Evolutionary conservation across 1,140 invertebrate species (phyloP).

Genomic region (Odontomachus brunneus): DNA sequence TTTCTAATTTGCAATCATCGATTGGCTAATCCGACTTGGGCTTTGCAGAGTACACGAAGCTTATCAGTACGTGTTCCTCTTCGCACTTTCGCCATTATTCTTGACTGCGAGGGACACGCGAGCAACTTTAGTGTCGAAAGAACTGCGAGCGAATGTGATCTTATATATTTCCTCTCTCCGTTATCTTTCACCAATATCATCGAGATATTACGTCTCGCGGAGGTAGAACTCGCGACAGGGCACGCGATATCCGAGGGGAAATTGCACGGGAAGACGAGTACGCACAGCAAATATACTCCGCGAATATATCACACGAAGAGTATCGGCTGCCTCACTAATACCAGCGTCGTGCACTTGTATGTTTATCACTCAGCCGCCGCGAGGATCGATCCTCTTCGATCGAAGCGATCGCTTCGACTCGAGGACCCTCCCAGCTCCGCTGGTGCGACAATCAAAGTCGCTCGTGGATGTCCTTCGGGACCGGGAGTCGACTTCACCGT

Average conservation of each 20-base stretch:
- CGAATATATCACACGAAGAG: conserved; percentile 27
- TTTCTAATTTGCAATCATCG: too few species aligned
- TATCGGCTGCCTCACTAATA: conserved; percentile 41
- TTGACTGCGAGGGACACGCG: too few species aligned
- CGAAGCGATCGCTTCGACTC: not conserved
- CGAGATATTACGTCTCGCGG: not conserved
- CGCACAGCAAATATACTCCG: conserved; percentile 6
- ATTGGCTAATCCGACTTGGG: too few species aligned
- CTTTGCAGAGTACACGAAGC: too few species aligned
- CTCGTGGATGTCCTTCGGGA: conserved; percentile 13
- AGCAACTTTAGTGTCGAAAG: too few species aligned
- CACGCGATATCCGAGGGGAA: not conserved
- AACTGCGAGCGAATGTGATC: too few species aligned
- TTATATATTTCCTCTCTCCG: too few species aligned
- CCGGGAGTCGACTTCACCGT: not conserved
- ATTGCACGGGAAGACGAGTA: not conserved
- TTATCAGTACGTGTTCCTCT: too few species aligned
- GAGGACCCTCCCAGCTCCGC: not conserved
- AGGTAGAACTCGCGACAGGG: not conserved
- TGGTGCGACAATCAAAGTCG: conserved; percentile 34
- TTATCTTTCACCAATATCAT: too few species aligned
- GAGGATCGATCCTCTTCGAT: conserved; percentile 23
- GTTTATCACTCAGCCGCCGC: conserved; percentile 51
- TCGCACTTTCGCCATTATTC: too few species aligned
- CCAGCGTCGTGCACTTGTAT: conserved; percentile 56